A percentile compares a stretch with the other conserved stretches of the same genome.
These are phyloP conservation scores for Cephalotes varians DNA, from an alignment of 2,888 invertebrate genomes.

Conservation along the genomic window DNA sequence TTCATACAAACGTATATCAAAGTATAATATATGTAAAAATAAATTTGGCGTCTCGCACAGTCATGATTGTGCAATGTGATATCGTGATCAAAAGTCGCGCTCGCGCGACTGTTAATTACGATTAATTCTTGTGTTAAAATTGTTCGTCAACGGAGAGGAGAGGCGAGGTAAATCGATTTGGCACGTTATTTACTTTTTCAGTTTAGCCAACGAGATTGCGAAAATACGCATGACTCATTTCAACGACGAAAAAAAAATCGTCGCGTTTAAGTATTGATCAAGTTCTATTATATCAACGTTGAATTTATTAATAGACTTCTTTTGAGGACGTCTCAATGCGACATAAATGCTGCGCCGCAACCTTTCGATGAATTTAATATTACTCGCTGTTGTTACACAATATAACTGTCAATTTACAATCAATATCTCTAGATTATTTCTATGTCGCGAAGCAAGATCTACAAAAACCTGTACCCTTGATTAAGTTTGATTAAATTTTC, in stretches of 20 bases:
- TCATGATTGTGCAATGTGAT: neutral
- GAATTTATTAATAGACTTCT: slow-evolving; percentile 22
- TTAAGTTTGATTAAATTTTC: neutral
- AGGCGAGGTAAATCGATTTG: slow-evolving; percentile 21
- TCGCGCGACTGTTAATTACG: slow-evolving; percentile 5
- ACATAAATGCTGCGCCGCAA: neutral
- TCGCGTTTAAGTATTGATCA: slow-evolving; percentile 31
- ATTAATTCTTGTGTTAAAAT: slow-evolving; percentile 28
- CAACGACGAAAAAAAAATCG: neutral
- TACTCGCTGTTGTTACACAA: neutral
- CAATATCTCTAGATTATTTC: neutral
- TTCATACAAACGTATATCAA: neutral
- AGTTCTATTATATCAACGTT: neutral
- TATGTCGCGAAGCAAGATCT: neutral
- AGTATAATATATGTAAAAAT: neutral
- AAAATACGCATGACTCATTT: slow-evolving; percentile 3
- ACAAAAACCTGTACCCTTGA: neutral
- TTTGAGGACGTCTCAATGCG: neutral
- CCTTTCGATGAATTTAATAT: neutral
- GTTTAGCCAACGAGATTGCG: slow-evolving; percentile 3
- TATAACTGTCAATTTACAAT: neutral
- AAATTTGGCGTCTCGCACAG: neutral
- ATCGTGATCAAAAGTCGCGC: neutral
- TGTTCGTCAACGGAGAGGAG: neutral
- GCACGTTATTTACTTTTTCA: slow-evolving; percentile 32